A percentile compares a stretch with the other conserved stretches of the same genome.
phyloP scores from a whole-genome alignment of 1,140 invertebrate species.

The Bombus polaris region DNA sequence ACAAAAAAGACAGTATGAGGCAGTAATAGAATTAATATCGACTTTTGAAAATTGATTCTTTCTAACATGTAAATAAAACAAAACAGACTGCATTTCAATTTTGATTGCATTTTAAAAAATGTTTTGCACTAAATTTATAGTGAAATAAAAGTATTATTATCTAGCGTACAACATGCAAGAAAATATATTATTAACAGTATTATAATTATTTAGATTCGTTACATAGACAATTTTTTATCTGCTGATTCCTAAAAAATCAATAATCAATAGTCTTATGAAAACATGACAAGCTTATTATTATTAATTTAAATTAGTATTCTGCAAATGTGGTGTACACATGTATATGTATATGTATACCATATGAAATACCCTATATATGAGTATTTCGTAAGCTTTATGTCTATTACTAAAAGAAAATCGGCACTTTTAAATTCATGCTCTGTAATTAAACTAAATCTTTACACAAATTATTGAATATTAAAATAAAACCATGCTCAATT shows the following conservation, averaged over 20 bases:
- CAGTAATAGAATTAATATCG: background rate
- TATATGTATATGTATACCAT: background rate
- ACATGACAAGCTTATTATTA: background rate
- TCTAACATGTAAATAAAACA: background rate
- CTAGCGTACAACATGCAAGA: background rate
- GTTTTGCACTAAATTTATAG: background rate
- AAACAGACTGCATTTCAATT: background rate
- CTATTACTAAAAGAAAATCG: slow-evolving; percentile 13
- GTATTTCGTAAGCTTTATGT: slow-evolving; percentile 17
- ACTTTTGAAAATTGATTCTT: background rate
- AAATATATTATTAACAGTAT: background rate
- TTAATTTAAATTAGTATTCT: slow-evolving; percentile 15
- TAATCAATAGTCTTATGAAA: slow-evolving; percentile 25
- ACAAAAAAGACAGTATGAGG: background rate
- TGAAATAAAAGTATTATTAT: slow-evolving; percentile 6
- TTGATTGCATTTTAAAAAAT: too few relatives aligned
- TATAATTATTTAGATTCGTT: background rate
- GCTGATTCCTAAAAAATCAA: background rate
- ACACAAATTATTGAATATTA: background rate
- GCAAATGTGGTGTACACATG: background rate
- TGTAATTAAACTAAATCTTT: background rate
- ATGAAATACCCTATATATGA: slow-evolving; percentile 9
- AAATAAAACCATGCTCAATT: background rate
- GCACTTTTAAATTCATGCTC: background rate
- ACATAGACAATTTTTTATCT: background rate